These are phyloP conservation scores for Heliangelus exortis DNA, from an alignment of 2,797 vertebrate species.

Conservation along the genomic window DNA sequence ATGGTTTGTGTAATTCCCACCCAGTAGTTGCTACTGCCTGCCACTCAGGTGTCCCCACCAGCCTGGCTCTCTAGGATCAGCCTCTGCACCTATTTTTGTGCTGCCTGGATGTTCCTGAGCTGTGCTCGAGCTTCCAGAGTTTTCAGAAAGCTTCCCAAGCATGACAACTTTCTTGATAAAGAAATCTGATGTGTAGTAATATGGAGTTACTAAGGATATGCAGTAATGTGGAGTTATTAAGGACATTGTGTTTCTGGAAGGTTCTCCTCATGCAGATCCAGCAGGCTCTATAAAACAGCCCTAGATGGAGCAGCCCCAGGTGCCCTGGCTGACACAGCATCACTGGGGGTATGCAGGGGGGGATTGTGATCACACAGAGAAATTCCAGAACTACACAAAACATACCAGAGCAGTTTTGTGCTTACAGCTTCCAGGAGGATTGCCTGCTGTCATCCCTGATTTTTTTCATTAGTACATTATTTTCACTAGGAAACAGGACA, in stretches of 20 bases:
- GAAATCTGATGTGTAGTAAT: not conserved
- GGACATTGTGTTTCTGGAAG: not conserved
- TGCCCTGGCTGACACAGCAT: not conserved
- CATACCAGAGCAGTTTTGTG: not conserved
- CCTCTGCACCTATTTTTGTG: not conserved
- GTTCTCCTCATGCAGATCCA: not conserved
- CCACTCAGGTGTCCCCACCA: not conserved
- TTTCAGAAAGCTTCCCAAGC: not conserved
- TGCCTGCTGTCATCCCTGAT: not conserved
- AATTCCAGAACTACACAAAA: too few species aligned
- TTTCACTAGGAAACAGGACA: not conserved
- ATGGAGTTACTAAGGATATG: not conserved
- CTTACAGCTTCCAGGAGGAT: not conserved
- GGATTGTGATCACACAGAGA: not conserved
- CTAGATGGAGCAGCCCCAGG: not conserved
- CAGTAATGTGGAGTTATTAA: not conserved
- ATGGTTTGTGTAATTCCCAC: not conserved
- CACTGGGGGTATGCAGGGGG: too few species aligned
- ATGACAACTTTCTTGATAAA: not conserved
- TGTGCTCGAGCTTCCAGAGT: not conserved
- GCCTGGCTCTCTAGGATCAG: not conserved
- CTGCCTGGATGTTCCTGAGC: not conserved
- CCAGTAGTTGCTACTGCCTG: not conserved
- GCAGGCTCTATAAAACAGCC: not conserved
- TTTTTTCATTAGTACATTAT: not conserved